Conservation (phyloP, 2,797 vertebrate genomes). For the Mergus octosetaceus region DNA sequence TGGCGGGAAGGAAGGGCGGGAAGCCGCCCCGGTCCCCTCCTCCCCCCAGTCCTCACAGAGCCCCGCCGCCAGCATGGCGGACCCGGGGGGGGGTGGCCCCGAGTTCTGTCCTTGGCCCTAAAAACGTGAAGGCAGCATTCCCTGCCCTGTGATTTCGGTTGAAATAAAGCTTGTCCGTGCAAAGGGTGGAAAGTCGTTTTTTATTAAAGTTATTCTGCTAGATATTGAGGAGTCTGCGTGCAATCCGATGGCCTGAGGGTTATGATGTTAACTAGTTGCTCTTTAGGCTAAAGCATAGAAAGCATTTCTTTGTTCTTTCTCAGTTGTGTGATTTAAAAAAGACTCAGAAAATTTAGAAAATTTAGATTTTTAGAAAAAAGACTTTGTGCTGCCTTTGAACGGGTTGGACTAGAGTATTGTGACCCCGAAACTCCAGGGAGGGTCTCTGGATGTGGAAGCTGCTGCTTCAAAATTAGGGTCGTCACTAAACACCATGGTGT, state of each 20-base stretch:
- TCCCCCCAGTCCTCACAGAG: no score
- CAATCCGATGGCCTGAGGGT: not conserved
- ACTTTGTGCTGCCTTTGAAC: not conserved
- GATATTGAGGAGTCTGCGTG: fast-evolving
- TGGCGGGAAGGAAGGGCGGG: not conserved
- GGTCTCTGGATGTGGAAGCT: not conserved
- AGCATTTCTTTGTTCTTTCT: not conserved
- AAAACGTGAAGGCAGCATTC: fast-evolving
- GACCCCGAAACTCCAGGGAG: fast-evolving
- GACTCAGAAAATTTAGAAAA: not conserved
- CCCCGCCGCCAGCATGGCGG: not conserved
- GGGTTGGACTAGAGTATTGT: fast-evolving
- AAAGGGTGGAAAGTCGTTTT: not conserved
- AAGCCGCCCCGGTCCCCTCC: fast-evolving
- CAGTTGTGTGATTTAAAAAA: fast-evolving
- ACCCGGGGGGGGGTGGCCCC: fast-evolving
- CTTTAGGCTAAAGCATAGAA: not conserved
- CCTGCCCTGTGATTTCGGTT: fast-evolving
- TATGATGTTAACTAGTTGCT: fast-evolving
- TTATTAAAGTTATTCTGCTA: no score
- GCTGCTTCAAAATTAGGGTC: not conserved
- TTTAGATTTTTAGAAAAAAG: not conserved
- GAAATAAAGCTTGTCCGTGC: not conserved
- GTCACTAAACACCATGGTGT: fast-evolving
- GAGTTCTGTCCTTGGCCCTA: not conserved